A percentile compares a stretch with the other conserved stretches of the same genome.
Evolutionary conservation across 64 coral and sea anemone species (phyloP).

Genomic region (Orbicella faveolata): DNA sequence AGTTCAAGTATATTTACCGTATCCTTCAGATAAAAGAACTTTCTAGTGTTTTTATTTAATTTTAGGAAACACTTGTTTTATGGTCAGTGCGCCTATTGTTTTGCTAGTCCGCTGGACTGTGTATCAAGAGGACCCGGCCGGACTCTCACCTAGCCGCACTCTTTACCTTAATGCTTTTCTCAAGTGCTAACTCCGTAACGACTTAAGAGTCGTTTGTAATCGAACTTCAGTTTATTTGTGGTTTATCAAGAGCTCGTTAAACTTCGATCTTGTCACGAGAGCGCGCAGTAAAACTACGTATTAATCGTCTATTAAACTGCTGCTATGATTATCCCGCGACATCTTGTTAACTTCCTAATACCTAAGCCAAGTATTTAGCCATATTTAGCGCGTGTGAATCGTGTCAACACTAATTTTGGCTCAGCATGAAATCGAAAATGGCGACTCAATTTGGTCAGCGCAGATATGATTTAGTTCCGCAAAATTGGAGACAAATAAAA

Average conservation of each 20-base stretch:
- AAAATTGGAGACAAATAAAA: too few relatives aligned
- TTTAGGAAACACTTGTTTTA: too few relatives aligned
- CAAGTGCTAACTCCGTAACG: slow-evolving; percentile 48
- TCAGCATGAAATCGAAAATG: slow-evolving; percentile 1
- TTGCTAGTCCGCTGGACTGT: too few relatives aligned
- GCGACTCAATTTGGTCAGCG: too few relatives aligned
- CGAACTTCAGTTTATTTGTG: slow-evolving; percentile 45
- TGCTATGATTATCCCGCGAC: neutral
- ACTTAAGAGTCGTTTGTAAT: slow-evolving; percentile 43
- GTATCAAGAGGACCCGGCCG: too few relatives aligned
- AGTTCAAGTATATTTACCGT: slow-evolving; percentile 83
- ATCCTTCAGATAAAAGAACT: slow-evolving; percentile 20
- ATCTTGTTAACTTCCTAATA: neutral
- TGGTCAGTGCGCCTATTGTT: too few relatives aligned
- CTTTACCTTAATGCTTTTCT: neutral
- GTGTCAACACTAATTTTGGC: neutral
- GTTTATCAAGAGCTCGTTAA: slow-evolving; percentile 55
- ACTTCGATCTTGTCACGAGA: slow-evolving; percentile 36
- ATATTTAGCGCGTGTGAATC: neutral
- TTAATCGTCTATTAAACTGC: neutral
- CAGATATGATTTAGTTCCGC: too few relatives aligned
- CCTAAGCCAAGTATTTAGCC: neutral
- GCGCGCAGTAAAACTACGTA: slow-evolving; percentile 2
- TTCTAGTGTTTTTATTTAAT: neutral
- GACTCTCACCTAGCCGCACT: too few relatives aligned